These are phyloP conservation scores for Drosophila subquinaria DNA, from an alignment of 2,888 invertebrate genomes.

Conservation along the genomic window DNA sequence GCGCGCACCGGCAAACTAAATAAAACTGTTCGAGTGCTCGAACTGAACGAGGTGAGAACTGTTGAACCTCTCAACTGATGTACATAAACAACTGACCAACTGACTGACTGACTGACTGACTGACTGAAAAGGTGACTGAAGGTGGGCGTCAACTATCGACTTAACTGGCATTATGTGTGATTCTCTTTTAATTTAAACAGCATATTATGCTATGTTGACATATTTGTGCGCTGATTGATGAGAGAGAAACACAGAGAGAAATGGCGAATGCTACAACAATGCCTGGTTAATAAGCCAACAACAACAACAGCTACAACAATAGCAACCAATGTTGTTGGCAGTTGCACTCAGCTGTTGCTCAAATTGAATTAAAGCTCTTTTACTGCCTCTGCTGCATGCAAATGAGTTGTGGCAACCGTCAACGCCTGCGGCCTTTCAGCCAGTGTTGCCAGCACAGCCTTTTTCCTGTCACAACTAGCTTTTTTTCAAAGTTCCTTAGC, in stretches of 20 bases:
- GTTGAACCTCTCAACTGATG: slow-evolving; percentile 42
- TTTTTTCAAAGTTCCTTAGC: too few species aligned
- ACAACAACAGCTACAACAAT: slow-evolving; percentile 8
- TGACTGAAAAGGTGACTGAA: slow-evolving; percentile 38
- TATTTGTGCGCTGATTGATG: slow-evolving; percentile 62
- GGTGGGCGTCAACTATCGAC: slow-evolving; percentile 59
- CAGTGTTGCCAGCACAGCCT: too few species aligned
- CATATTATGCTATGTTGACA: slow-evolving; percentile 63
- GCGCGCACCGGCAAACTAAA: slow-evolving; percentile 74
- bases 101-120: slow-evolving; percentile 43
- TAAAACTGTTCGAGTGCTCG: slow-evolving; percentile 40
- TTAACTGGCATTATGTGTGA: slow-evolving; percentile 73
- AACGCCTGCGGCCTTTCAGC: slow-evolving; percentile 54
- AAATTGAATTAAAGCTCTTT: slow-evolving; percentile 77
- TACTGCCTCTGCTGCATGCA: slow-evolving; percentile 69
- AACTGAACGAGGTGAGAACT: slow-evolving; percentile 13
- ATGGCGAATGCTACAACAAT: slow-evolving; percentile 47
- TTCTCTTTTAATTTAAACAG: slow-evolving; percentile 39
- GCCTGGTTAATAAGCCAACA: slow-evolving; percentile 66
- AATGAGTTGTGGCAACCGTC: slow-evolving; percentile 65
- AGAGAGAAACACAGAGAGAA: not conserved
- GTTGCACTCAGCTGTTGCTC: slow-evolving; percentile 49
- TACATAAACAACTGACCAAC: slow-evolving; percentile 8
- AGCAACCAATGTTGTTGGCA: slow-evolving; percentile 21
- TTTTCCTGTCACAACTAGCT: too few species aligned